phyloP scores from a whole-genome alignment of 2,888 invertebrate genomes.

The Orthosia gracilis region DNA sequence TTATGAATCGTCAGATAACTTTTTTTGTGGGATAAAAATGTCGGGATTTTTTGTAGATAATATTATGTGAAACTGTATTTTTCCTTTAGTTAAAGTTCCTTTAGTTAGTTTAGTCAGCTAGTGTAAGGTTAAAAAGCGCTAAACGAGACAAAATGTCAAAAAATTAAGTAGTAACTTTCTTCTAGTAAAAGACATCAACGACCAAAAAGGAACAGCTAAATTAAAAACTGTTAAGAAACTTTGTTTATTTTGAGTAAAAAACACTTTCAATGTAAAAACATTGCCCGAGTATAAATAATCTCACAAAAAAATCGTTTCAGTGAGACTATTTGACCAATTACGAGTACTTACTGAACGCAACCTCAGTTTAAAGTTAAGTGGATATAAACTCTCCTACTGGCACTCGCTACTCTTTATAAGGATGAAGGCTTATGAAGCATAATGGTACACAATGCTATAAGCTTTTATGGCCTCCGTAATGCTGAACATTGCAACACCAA shows the following conservation, averaged over 20 bases:
- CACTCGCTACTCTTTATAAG: constrained; percentile 82
- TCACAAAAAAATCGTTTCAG: constrained; percentile 64
- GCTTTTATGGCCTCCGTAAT: constrained; percentile 80
- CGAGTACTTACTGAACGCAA: constrained; percentile 69
- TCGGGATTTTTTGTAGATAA: no score
- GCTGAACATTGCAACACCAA: constrained; percentile 57
- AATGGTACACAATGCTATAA: constrained; percentile 83
- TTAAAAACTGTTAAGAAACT: no score
- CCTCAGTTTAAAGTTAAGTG: constrained; percentile 78
- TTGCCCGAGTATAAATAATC: constrained; percentile 50
- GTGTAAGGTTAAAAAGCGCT: background rate
- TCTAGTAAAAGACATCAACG: constrained; percentile 48
- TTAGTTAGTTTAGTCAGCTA: no score
- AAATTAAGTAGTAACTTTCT: background rate
- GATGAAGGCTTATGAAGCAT: constrained; percentile 83
- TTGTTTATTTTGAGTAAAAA: background rate
- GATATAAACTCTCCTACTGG: constrained; percentile 81
- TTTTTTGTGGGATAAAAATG: no score
- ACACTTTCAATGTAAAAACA: background rate
- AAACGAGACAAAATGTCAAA: background rate
- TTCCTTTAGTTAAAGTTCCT: no score
- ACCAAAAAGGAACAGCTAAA: background rate
- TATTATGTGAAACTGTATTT: no score
- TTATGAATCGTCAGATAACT: no score
- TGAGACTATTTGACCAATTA: constrained; percentile 73